Evolutionary conservation across 2,888 invertebrate genomes (phyloP), one percentile per base, ranked within the genome.

Genomic region (Stenichneumon culpator): DNA sequence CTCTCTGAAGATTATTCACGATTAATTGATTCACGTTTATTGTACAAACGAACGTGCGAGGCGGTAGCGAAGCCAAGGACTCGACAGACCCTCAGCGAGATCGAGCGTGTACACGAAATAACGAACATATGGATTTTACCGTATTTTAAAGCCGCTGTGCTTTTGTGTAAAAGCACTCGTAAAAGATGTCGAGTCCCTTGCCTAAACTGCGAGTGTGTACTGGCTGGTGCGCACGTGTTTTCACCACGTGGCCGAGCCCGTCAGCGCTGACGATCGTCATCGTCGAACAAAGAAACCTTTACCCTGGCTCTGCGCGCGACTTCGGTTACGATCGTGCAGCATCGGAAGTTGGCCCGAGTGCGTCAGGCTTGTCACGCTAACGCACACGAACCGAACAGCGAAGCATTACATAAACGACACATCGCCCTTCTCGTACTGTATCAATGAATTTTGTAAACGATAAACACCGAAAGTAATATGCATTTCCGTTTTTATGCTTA

Each of bases 221-320:
- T 19, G 67, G 16, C 47, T 57, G 52, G 60, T 7, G 16, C 57
- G 81, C 84, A 68, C 80, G 73, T 77, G 80, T 77, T 77, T 79
- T 72, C 70, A 77, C 83, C 83, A 80, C 83, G 83, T 77, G 80
- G 67, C 72, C 44, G 47, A 22, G 44, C 19, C 52, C 28, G 72
- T 11, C 57, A 57, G 11, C 22, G 25, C 22, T 6, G 57, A 57
- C 54, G 54, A 57, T 57, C 57, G 57, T 57, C 25, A 28, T 44
- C 73, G 73, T 47, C 60, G 74, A 74, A 74, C 74, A 74, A 74
- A 74, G 63, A 74, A 39, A 74, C 63, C 32, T 74, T 50, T 60
- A 44, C 44, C 44, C 44, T n/a, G 44, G 44, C 57, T 28, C 57
- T n/a, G 44, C 44, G 44, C 28, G 52, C 44, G 73, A 25, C 57